Conservation (phyloP, 2,113 vertebrate species). For the Oostethus manadensis region DNA sequence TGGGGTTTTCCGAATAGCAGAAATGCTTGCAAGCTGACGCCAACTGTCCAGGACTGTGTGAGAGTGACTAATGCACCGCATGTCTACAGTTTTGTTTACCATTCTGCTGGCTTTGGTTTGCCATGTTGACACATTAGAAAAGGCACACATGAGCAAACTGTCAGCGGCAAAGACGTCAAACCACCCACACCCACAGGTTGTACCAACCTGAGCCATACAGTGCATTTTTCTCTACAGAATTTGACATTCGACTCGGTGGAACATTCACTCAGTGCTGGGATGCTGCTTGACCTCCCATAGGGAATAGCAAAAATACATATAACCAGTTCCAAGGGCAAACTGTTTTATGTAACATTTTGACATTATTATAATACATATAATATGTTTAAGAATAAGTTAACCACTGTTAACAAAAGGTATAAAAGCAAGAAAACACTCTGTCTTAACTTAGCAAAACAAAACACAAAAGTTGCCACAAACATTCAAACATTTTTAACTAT, state of each 20-base stretch:
- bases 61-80: not conserved
- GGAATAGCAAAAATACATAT: not conserved
- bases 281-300: not conserved
- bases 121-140: conserved; percentile 2
- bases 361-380: too few relatives aligned
- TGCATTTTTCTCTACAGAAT: conserved; percentile 25
- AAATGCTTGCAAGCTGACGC: conserved; percentile 20
- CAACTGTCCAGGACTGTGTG: conserved; percentile 20
- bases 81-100: not conserved
- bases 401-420: too few relatives aligned
- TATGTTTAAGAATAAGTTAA: too few relatives aligned
- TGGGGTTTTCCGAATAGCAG: not conserved
- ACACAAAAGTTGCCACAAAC: too few relatives aligned
- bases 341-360: too few relatives aligned
- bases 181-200: conserved; percentile 19
- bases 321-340: not conserved
- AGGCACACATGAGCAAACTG: conserved; percentile 22
- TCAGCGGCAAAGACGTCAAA: conserved; percentile 26
- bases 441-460: too few relatives aligned
- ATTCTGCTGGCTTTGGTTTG: conserved; percentile 7
- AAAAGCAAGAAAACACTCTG: too few relatives aligned
- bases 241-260: conserved; percentile 27
- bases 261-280: not conserved
- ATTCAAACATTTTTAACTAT: too few relatives aligned
- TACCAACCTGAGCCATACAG: conserved; percentile 22